Evolutionary conservation across 2,797 vertebrate species (phyloP).

Genomic region (Dryobates pubescens): DNA sequence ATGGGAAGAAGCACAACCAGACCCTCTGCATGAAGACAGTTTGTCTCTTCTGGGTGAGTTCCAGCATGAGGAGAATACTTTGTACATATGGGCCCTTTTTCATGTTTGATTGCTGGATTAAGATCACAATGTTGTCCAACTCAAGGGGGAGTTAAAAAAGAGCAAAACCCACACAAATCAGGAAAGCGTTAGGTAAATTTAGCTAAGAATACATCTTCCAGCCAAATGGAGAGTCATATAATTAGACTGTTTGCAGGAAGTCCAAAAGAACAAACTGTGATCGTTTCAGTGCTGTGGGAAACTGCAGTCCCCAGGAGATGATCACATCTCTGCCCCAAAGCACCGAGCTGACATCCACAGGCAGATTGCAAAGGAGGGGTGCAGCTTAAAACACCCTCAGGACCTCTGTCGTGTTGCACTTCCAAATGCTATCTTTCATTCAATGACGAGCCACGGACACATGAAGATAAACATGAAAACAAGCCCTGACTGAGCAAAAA

Average conservation of each 20-base stretch:
- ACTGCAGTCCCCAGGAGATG: constrained; percentile 69
- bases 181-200: constrained; percentile 60
- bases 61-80: constrained; percentile 47
- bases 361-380: not conserved
- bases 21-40: constrained; percentile 1
- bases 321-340: constrained; percentile 67
- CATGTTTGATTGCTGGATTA: constrained; percentile 58
- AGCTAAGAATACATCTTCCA: constrained; percentile 81
- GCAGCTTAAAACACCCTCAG: not conserved
- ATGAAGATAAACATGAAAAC: not conserved
- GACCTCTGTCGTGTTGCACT: not conserved
- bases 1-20: not conserved
- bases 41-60: constrained; percentile 56
- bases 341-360: not conserved
- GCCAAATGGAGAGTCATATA: constrained; percentile 72
- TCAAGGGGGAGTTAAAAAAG: not conserved
- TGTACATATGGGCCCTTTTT: constrained; percentile 26
- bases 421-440: not conserved
- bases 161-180: constrained; percentile 30
- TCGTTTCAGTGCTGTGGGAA: constrained; percentile 60
- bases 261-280: constrained; percentile 79
- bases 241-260: constrained; percentile 79
- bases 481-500: not conserved
- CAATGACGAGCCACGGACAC: not conserved
- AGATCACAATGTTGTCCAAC: constrained; percentile 46